Evolutionary conservation across 2,797 vertebrate genomes (phyloP).

Genomic region (Tympanoctomys barrerae): DNA sequence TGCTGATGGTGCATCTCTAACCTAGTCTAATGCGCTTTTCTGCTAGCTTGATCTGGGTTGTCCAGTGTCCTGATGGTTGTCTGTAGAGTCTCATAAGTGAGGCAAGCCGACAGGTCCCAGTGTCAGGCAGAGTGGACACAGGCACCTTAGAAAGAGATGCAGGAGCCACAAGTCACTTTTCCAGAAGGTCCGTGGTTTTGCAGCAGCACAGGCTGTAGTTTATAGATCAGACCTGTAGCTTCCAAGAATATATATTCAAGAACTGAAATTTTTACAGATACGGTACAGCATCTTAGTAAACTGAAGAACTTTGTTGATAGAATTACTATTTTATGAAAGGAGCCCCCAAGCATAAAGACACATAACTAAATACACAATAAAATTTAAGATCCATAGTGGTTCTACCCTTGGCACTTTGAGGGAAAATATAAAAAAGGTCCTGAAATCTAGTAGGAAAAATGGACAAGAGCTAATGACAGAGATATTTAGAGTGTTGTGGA

Average conservation of each 20-base stretch:
- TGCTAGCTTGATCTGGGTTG: neutral
- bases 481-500: neutral
- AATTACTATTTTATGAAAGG: neutral
- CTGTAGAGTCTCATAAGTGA: neutral
- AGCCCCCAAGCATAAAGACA: slow-evolving; percentile 31
- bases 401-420: neutral
- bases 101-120: neutral
- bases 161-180: neutral
- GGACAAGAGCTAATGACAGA: slow-evolving; percentile 7
- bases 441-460: slow-evolving; percentile 3
- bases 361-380: slow-evolving; percentile 18
- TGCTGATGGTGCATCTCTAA: neutral
- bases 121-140: neutral
- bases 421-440: neutral
- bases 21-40: neutral
- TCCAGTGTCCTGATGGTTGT: neutral
- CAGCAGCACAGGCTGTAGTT: neutral
- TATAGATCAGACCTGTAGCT: neutral
- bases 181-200: neutral
- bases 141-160: neutral
- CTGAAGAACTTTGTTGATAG: slow-evolving; percentile 5
- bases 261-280: neutral
- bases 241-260: neutral
- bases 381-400: neutral
- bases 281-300: neutral